Percentiles rank a stretch among this genome's conserved stretches.
phyloP scores from a whole-genome alignment of 2,888 invertebrate genomes.

The Crossocerus cetratus region DNA sequence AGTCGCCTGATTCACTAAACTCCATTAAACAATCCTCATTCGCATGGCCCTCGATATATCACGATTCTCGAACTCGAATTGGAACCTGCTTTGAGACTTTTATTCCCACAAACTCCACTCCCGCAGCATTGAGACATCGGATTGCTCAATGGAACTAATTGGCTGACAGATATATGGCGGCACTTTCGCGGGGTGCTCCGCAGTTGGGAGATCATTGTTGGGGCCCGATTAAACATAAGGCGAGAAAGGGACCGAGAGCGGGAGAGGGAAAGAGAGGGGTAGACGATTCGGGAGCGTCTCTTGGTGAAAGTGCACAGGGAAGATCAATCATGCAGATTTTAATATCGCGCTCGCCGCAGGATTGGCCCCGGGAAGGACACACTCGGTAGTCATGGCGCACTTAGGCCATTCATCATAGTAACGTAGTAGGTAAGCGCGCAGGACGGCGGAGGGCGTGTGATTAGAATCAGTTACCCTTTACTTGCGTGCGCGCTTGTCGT shows the following conservation, averaged over 20 bases:
- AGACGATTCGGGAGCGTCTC: not conserved
- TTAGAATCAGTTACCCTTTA: constrained; percentile 77
- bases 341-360: constrained; percentile 61
- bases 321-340: constrained; percentile 73
- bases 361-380: constrained; percentile 51
- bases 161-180: too few relatives aligned
- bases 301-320: constrained; percentile 43
- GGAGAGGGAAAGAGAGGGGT: too few relatives aligned
- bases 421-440: constrained; percentile 57
- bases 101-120: too few relatives aligned
- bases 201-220: not conserved
- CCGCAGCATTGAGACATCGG: too few relatives aligned
- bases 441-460: constrained; percentile 70
- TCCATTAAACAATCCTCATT: too few relatives aligned
- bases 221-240: too few relatives aligned
- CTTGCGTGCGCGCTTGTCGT: constrained; percentile 62
- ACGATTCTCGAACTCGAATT: too few relatives aligned
- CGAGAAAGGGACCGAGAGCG: too few relatives aligned
- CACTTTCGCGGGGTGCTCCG: not conserved
- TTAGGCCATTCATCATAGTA: constrained; percentile 73
- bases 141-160: too few relatives aligned
- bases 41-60: too few relatives aligned
- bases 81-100: too few relatives aligned
- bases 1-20: too few relatives aligned
- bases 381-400: constrained; percentile 72